Percentiles rank a stretch among this genome's conserved stretches.
Conservation (phyloP, 2,888 invertebrate species). For the Siphlonurus alternatus region DNA sequence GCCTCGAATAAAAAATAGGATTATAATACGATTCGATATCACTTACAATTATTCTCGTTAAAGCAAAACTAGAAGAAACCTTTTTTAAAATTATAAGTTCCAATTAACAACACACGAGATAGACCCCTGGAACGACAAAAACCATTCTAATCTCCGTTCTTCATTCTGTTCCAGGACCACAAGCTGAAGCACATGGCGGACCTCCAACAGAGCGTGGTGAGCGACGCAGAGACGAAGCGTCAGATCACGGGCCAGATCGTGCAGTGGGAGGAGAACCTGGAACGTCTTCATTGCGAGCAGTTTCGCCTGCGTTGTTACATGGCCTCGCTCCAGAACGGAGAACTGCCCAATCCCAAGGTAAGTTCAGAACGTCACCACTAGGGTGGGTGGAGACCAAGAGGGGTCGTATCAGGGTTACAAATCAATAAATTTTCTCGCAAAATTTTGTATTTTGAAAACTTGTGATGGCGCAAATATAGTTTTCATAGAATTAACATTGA, state of each 20-base stretch:
- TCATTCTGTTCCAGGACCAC: conserved; percentile 64
- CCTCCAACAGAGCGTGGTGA: conserved; percentile 88
- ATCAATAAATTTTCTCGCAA: not conserved
- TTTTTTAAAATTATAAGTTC: too few relatives aligned
- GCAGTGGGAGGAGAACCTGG: conserved; percentile 94
- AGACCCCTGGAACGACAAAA: too few relatives aligned
- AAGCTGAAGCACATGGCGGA: conserved; percentile 98
- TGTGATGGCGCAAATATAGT: too few relatives aligned
- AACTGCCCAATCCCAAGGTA: conserved; percentile 95
- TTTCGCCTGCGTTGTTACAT: conserved; percentile 92
- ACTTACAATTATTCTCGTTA: too few relatives aligned
- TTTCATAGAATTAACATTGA: too few relatives aligned
- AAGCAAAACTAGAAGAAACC: too few relatives aligned
- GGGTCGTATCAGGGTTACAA: not conserved
- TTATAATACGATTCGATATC: too few relatives aligned
- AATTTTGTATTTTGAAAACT: too few relatives aligned
- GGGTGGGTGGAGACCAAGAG: not conserved
- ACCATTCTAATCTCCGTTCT: too few relatives aligned
- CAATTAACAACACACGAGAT: too few relatives aligned
- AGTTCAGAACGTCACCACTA: too few relatives aligned
- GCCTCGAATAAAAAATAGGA: too few relatives aligned
- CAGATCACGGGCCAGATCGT: conserved; percentile 86
- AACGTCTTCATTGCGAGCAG: conserved; percentile 90
- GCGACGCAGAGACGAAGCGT: conserved; percentile 78
- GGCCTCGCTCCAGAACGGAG: conserved; percentile 89